phyloP scores from a whole-genome alignment of 2,888 invertebrate species.

The Pteria penguin region DNA sequence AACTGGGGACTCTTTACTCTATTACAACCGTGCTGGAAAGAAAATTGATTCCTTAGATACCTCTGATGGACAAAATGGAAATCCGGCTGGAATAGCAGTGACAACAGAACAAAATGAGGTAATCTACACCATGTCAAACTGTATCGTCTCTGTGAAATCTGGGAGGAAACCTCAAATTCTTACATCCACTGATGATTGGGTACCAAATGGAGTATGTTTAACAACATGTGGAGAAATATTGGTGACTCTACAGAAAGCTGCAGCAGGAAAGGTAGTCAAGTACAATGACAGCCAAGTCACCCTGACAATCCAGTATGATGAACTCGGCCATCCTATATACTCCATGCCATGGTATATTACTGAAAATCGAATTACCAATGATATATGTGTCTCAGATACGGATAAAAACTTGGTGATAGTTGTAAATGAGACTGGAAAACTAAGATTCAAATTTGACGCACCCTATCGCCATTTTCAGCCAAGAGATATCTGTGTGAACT shows the following conservation, averaged over 20 bases:
- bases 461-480: neutral
- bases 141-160: neutral
- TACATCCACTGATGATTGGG: neutral
- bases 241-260: neutral
- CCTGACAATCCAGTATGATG: neutral
- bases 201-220: neutral
- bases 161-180: neutral
- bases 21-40: neutral
- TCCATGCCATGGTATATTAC: neutral
- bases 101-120: neutral
- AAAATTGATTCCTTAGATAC: neutral
- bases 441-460: neutral
- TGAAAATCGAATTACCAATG: conserved; percentile 1
- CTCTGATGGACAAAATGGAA: neutral
- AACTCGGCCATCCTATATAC: neutral
- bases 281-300: neutral
- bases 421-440: neutral
- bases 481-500: conserved; percentile 2
- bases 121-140: neutral
- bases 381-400: conserved; percentile 4
- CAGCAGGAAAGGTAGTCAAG: neutral
- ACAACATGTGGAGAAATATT: neutral
- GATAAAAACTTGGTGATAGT: neutral
- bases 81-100: neutral
- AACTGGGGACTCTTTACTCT: neutral